phyloP scores from a whole-genome alignment of 2,888 invertebrate species.

The Horisme vitalbata region DNA sequence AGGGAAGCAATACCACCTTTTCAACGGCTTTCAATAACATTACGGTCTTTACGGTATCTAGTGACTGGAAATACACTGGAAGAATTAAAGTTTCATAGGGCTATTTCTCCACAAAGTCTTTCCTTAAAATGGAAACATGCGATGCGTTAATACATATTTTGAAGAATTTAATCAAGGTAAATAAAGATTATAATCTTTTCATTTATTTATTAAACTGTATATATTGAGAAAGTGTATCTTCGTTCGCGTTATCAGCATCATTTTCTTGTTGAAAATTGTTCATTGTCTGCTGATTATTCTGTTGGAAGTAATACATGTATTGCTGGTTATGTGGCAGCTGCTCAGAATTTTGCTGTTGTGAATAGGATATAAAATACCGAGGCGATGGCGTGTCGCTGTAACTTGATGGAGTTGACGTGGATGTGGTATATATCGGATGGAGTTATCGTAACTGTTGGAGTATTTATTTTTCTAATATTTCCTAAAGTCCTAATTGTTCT shows the following conservation, averaged over 20 bases:
- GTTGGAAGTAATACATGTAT: conserved; percentile 15
- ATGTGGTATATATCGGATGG: conserved; percentile 24
- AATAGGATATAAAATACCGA: conserved; percentile 24
- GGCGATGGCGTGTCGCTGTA: conserved; percentile 28
- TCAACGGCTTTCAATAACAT: conserved; percentile 17
- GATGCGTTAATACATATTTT: not conserved
- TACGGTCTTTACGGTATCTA: conserved; percentile 14
- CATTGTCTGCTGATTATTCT: conserved; percentile 7
- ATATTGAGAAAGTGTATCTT: not conserved
- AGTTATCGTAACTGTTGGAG: conserved; percentile 17
- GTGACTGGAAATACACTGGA: conserved; percentile 13
- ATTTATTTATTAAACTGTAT: not conserved
- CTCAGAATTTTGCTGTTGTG: conserved; percentile 9
- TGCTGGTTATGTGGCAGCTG: conserved; percentile 26
- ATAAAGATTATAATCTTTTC: not conserved
- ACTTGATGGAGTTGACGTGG: conserved; percentile 26
- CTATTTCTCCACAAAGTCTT: not conserved
- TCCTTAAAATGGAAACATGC: not conserved
- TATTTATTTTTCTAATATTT: conserved; percentile 48
- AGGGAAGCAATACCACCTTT: conserved; percentile 11
- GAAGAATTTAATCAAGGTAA: not conserved
- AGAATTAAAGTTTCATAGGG: too few species aligned
- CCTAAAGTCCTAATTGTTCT: conserved; percentile 65
- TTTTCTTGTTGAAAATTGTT: not conserved
- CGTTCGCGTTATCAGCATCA: not conserved